These are phyloP conservation scores for Caranx melampygus DNA, from an alignment of 2,113 vertebrate species.

Conservation along the genomic window DNA sequence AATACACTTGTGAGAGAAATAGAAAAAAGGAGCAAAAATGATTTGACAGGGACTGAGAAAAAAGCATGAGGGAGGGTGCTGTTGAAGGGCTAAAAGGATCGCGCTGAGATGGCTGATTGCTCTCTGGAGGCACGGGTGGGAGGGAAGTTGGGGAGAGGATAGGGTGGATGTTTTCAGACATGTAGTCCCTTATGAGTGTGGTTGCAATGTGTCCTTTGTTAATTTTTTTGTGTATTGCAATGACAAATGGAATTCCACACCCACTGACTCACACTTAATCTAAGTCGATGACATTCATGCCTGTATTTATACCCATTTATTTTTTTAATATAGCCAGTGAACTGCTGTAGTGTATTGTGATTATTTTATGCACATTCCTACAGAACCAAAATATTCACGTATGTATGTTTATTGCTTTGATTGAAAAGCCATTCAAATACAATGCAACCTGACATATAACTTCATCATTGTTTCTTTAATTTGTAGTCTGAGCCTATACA, in stretches of 20 bases:
- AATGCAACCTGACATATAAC: not conserved
- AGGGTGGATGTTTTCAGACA: conserved; percentile 42
- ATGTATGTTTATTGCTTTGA: not conserved
- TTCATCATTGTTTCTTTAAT: not conserved
- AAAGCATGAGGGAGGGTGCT: not conserved
- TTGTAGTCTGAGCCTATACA: not conserved
- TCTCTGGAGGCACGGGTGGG: conserved; percentile 62
- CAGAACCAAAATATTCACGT: not conserved
- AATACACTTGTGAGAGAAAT: not conserved
- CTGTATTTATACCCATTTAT: not conserved
- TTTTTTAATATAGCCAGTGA: not conserved
- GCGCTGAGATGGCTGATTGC: conserved; percentile 57
- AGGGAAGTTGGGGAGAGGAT: conserved; percentile 46
- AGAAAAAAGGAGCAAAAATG: not conserved
- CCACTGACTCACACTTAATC: conserved; percentile 30
- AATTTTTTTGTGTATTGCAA: conserved; percentile 9
- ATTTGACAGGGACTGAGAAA: not conserved
- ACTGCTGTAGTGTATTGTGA: not conserved
- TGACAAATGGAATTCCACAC: conserved; percentile 33
- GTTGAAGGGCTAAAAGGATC: conserved; percentile 48
- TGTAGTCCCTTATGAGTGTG: conserved; percentile 4
- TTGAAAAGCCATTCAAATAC: not conserved
- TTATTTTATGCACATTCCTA: not conserved
- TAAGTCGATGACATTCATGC: conserved; percentile 31
- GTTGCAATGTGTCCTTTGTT: conserved; percentile 52